phyloP scores from a whole-genome alignment of 2,797 vertebrate genomes.

The Moxostoma hubbsi region DNA sequence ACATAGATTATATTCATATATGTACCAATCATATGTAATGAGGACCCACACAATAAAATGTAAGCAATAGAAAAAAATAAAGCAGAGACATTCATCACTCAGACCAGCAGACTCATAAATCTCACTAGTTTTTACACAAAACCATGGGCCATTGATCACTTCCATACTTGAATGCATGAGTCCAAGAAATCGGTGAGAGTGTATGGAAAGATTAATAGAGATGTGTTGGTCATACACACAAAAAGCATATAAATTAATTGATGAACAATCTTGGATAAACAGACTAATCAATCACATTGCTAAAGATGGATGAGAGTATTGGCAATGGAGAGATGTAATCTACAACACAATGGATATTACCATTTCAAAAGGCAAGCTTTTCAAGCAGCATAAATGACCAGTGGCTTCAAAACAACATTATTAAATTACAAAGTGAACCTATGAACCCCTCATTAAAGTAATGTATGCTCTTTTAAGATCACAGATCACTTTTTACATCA shows the following conservation, averaged over 20 bases:
- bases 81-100: slow-evolving; percentile 31
- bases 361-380: slow-evolving; percentile 22
- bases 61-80: neutral
- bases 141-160: slow-evolving; percentile 37
- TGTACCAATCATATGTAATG: slow-evolving; percentile 35
- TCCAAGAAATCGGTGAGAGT: slow-evolving; percentile 33
- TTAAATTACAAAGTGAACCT: slow-evolving; percentile 9
- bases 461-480: neutral
- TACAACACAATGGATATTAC: slow-evolving; percentile 30
- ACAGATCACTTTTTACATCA: neutral
- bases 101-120: slow-evolving; percentile 41
- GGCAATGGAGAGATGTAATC: slow-evolving; percentile 34
- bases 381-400: neutral
- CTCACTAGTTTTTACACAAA: slow-evolving; percentile 44
- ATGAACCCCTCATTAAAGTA: slow-evolving; percentile 1
- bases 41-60: slow-evolving; percentile 22
- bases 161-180: slow-evolving; percentile 36
- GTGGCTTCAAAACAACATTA: neutral
- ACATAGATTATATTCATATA: slow-evolving; percentile 41
- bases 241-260: slow-evolving; percentile 46
- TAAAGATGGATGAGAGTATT: slow-evolving; percentile 45
- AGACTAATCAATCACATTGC: slow-evolving; percentile 43
- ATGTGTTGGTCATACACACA: slow-evolving; percentile 42
- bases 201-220: slow-evolving; percentile 42
- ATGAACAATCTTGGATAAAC: slow-evolving; percentile 32